These are phyloP conservation scores for Maniola hyperantus DNA, from an alignment of 2,888 invertebrate species.

Conservation along the genomic window DNA sequence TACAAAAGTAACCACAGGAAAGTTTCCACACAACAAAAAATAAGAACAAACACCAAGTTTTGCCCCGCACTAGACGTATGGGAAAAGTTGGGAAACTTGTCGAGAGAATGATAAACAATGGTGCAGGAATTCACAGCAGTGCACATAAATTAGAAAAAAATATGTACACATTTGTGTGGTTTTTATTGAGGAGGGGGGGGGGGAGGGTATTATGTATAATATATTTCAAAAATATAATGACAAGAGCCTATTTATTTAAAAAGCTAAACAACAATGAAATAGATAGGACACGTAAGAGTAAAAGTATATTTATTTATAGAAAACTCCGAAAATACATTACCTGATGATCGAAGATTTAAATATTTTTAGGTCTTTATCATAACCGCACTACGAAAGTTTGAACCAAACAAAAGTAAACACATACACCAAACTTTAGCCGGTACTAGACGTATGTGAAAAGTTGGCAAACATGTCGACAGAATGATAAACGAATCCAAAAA, in stretches of 20 bases:
- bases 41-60: conserved; percentile 42
- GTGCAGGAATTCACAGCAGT: conserved; percentile 21
- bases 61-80: conserved; percentile 50
- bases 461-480: conserved; percentile 51
- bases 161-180: background rate
- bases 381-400: background rate
- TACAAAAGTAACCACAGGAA: conserved; percentile 24
- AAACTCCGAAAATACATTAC: too few species aligned
- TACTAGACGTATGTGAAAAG: conserved; percentile 57
- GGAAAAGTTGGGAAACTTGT: conserved; percentile 55
- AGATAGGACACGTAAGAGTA: too few species aligned
- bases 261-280: too few species aligned
- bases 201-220: too few species aligned
- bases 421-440: conserved; percentile 42
- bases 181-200: too few species aligned
- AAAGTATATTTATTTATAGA: too few species aligned
- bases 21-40: conserved; percentile 24
- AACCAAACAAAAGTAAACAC: conserved; percentile 25
- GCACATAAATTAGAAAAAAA: conserved; percentile 36
- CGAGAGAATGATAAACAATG: conserved; percentile 55
- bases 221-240: too few species aligned
- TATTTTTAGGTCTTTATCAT: too few species aligned
- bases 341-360: too few species aligned
- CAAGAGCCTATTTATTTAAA: too few species aligned
- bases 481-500: conserved; percentile 51